Evolutionary conservation across 2,797 vertebrate species (phyloP), one percentile per base, ranked within the genome.

Genomic region (Fistularia commersonii): DNA sequence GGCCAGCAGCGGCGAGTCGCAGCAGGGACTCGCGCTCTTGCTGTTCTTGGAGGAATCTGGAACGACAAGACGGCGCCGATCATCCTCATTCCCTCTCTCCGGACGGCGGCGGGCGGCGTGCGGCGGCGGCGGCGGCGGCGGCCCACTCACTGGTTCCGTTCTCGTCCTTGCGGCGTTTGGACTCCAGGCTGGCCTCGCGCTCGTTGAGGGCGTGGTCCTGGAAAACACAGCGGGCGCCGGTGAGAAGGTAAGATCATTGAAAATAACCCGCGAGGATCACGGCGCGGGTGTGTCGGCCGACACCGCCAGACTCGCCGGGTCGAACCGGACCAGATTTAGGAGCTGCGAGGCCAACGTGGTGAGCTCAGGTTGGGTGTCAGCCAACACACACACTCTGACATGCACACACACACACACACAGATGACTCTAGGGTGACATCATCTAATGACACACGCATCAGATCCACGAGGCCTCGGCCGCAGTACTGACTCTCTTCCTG

Each of bases 101-200:
- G 34, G 8, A 23, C 23, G 3, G 6, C 6, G 11, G 15, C 1
- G 4, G 12, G 34, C 33, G 13, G 10, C 13, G 5, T 1, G 8
- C 8, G 5, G 42, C 6, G 1, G 14, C n/a, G 9, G 12, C 5
- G 8, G 31, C 6, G 23, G 15, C 31, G 36, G 36, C 7, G 8
- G 4, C 14, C 1, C 1, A 87, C 93, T 0, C 87, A 97, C 95
- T 93, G 78, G 93, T 95, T 84, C 95, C 95, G 4, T 98, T 98
- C 73, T 98, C 95, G 34, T 97, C 95, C 85, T 97, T 98, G 64
- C 92, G 92, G 7, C 94, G 90, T 67, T 98, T 98, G 72, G 92
- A 85, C 73, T 97, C 95, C 64, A 88, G 92, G n/a, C 87, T 91
- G 8, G 85, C 57, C 80, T 98, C 95, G 0, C 89, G 91, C 59